Base-by-base conservation (phyloP, 92 coral and sea anemone species). In the Actinernus sp. region DNA sequence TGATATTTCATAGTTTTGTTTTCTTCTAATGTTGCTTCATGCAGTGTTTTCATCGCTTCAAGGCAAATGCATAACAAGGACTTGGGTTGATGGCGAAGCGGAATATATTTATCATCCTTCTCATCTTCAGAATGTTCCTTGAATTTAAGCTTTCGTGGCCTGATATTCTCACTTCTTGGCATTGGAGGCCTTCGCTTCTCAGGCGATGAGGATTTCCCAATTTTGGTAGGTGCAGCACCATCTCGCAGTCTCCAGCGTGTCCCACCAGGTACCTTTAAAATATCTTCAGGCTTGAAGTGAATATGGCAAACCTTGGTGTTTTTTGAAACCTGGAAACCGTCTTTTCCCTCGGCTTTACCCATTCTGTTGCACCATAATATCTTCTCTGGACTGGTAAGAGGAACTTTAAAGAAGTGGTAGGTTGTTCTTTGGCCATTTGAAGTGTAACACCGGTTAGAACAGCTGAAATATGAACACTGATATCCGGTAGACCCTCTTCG, bases 391-490 rank as follows among this genome's bases (percentile, higher is more conserved):
- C 10, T 26, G 19, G 32, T 48, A 34, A 16, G n/a, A 21, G 81
- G 81, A 23, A 61, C 55, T 21, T 47, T 58, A 33, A 78, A 78
- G 49, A 69, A 69, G n/a, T 12, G 65, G 24, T 46, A 57, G 1
- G 70, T 2, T 26, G 62, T 47, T 37, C 55, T 39, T 29, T 69
- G 52, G 19, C 85, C 85, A 21, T 76, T 41, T 26, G 64, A 26
- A 11, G 18, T 46, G 31, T 41, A 76, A 21, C 27, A 32, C 11
- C 72, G 55, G 40, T 78, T 78, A 22, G 71, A 33, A 44, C 85
- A 78, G 34, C 51, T 44, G 61, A 30, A 78, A 25, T 50, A 76
- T 12, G 57, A 55, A 17, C 83, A 76, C 64, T 65, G 28, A 51
- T 14, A 11, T 27, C 58, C 58, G 11, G 20, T 18, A n/a, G 58